These are phyloP conservation scores for Triplophysa dalaica DNA, from an alignment of 2,113 vertebrate genomes.

Conservation along the genomic window DNA sequence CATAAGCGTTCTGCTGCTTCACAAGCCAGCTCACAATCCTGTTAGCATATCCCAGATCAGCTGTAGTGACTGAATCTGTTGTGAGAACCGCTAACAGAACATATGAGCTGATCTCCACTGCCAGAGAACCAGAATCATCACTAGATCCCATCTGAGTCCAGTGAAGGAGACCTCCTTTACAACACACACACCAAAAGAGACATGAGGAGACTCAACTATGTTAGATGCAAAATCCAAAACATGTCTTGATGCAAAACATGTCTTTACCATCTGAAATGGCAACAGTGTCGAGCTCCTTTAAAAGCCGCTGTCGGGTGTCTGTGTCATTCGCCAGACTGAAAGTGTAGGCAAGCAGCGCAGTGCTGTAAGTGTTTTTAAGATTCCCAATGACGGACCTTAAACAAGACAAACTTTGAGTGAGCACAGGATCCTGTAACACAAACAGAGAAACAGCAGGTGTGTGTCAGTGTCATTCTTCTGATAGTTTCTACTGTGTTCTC, in stretches of 20 bases:
- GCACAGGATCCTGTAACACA: slow-evolving; percentile 62
- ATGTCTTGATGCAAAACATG: neutral
- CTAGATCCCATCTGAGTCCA: slow-evolving; percentile 48
- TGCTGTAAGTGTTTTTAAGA: slow-evolving; percentile 72
- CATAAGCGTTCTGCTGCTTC: slow-evolving; percentile 73
- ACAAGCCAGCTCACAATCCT: slow-evolving; percentile 64
- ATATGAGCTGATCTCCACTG: slow-evolving; percentile 72
- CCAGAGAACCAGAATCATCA: slow-evolving; percentile 50
- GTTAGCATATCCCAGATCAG: slow-evolving; percentile 21
- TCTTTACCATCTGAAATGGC: slow-evolving; percentile 54
- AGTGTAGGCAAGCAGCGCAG: slow-evolving; percentile 82
- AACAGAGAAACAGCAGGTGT: neutral
- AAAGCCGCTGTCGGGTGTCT: slow-evolving; percentile 61
- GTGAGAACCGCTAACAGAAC: slow-evolving; percentile 64
- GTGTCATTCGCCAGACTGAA: slow-evolving; percentile 79
- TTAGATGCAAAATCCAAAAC: neutral
- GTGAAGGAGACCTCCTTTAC: slow-evolving; percentile 36
- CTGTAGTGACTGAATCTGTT: slow-evolving; percentile 5
- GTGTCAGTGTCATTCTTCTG: neutral
- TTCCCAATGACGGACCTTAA: slow-evolving; percentile 57
- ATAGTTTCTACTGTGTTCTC: neutral
- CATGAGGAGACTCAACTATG: too few species aligned
- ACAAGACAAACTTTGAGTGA: slow-evolving; percentile 74
- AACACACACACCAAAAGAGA: neutral
- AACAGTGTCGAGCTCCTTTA: slow-evolving; percentile 57